Evolutionary conservation across 2,888 invertebrate species (phyloP).

Genomic region (Alloscopus bannaensis): DNA sequence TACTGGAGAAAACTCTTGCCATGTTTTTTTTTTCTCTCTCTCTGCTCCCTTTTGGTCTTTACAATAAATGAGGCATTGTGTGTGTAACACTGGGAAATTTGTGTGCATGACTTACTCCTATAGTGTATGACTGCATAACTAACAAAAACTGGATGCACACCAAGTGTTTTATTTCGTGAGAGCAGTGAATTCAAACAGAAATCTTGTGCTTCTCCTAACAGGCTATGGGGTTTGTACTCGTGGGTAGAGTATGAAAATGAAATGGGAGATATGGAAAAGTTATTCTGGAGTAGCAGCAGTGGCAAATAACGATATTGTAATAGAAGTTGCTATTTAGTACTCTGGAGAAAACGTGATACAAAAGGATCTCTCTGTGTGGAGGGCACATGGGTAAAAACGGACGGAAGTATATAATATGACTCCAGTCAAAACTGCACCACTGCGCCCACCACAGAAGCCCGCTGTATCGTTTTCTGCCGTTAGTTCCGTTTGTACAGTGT

Average conservation of each 20-base stretch:
- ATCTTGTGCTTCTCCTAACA: too few species aligned
- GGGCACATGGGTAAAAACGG: slow-evolving; percentile 47
- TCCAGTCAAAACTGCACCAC: not conserved
- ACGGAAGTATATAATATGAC: slow-evolving; percentile 30
- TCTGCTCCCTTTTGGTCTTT: not conserved
- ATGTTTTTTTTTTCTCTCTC: too few species aligned
- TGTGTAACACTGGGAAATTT: not conserved
- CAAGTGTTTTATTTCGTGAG: slow-evolving; percentile 17
- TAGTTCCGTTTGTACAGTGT: too few species aligned
- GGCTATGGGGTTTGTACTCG: slow-evolving; percentile 19
- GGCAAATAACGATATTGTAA: slow-evolving; percentile 26
- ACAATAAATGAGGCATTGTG: slow-evolving; percentile 5
- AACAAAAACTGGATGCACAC: slow-evolving; percentile 26
- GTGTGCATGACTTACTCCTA: not conserved
- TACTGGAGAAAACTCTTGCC: not conserved
- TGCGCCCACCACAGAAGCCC: not conserved
- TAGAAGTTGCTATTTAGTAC: slow-evolving; percentile 36
- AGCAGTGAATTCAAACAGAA: slow-evolving; percentile 12
- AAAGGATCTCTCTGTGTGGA: slow-evolving; percentile 7
- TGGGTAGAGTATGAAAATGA: slow-evolving; percentile 37
- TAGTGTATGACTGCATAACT: slow-evolving; percentile 15
- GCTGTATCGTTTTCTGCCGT: too few species aligned
- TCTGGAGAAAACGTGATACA: slow-evolving; percentile 53
- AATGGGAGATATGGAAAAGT: slow-evolving; percentile 36
- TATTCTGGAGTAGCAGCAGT: slow-evolving; percentile 21